Conservation (phyloP, 1,140 invertebrate genomes). For the Drosophila arizonae region DNA sequence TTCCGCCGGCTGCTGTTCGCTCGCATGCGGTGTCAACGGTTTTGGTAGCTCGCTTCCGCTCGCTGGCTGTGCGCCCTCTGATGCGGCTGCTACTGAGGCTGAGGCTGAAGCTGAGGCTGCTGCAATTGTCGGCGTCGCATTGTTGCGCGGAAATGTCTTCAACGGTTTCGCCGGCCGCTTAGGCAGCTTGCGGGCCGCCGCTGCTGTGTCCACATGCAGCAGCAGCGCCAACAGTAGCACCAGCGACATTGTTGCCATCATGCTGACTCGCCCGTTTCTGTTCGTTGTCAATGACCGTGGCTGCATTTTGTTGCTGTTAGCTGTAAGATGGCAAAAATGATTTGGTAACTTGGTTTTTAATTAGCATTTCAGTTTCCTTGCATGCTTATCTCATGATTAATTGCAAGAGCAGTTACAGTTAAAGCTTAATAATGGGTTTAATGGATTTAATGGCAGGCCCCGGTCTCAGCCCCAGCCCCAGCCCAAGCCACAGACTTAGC, state of each 20-base stretch:
- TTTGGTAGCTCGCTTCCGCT: conserved; percentile 69
- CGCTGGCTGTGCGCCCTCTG: conserved; percentile 27
- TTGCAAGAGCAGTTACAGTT: conserved; percentile 72
- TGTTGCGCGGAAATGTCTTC: conserved; percentile 79
- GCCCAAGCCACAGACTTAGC: neutral
- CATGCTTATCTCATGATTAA: conserved; percentile 76
- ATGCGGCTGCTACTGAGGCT: conserved; percentile 25
- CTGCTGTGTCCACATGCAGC: conserved; percentile 52
- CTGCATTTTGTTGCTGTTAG: conserved; percentile 53
- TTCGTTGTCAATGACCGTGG: conserved; percentile 75
- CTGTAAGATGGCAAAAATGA: conserved; percentile 51
- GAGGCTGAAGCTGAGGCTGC: conserved; percentile 34
- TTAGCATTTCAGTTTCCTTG: conserved; percentile 64
- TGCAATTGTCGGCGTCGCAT: conserved; percentile 71
- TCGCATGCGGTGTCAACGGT: conserved; percentile 57
- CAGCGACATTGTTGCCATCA: conserved; percentile 55
- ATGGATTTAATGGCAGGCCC: conserved; percentile 31
- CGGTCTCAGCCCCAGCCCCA: conserved; percentile 4
- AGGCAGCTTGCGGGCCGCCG: conserved; percentile 75
- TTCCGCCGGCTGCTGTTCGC: conserved; percentile 58
- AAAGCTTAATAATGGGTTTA: conserved; percentile 73
- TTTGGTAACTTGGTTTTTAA: conserved; percentile 73
- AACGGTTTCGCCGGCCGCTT: conserved; percentile 82
- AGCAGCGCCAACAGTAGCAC: conserved; percentile 49
- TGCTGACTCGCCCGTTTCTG: conserved; percentile 64